Conservation (phyloP, 1,140 invertebrate species). For the Drosophila lini region DNA sequence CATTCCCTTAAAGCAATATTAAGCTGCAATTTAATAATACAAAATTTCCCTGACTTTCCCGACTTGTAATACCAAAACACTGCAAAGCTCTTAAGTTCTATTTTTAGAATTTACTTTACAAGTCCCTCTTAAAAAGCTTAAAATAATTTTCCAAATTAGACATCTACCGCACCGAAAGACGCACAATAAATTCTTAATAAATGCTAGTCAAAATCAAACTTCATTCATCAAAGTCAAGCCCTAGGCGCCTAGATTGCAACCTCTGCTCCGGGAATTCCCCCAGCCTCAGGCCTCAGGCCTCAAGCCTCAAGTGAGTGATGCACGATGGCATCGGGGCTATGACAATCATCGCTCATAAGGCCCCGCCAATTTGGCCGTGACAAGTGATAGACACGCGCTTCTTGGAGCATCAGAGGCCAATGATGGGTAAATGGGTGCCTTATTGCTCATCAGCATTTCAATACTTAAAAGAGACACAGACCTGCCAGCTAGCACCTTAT, state of each 20-base stretch:
- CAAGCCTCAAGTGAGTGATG: slow-evolving; percentile 47
- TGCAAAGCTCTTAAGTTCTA: not conserved
- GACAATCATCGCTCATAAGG: slow-evolving; percentile 78
- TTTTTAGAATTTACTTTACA: not conserved
- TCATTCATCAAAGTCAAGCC: slow-evolving; percentile 73
- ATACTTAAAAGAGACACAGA: slow-evolving; percentile 64
- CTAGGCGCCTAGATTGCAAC: slow-evolving; percentile 40
- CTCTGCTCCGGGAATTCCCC: slow-evolving; percentile 1
- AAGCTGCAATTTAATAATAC: not conserved
- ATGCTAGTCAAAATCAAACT: slow-evolving; percentile 62
- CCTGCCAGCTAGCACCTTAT: slow-evolving; percentile 42
- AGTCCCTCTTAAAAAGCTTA: not conserved
- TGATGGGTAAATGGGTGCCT: slow-evolving; percentile 46
- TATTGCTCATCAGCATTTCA: slow-evolving; percentile 55
- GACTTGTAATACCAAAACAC: not conserved
- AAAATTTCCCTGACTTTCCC: not conserved
- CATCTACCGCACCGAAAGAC: slow-evolving; percentile 15
- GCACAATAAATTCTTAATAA: slow-evolving; percentile 61
- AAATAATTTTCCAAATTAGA: slow-evolving; percentile 6
- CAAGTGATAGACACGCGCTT: slow-evolving; percentile 73
- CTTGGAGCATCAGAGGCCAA: slow-evolving; percentile 40
- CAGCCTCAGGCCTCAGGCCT: not conserved
- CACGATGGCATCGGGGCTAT: slow-evolving; percentile 50
- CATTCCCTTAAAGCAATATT: not conserved
- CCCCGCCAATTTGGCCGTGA: slow-evolving; percentile 72